Conservation (phyloP, 2,113 vertebrate species). For the Lontra canadensis region DNA sequence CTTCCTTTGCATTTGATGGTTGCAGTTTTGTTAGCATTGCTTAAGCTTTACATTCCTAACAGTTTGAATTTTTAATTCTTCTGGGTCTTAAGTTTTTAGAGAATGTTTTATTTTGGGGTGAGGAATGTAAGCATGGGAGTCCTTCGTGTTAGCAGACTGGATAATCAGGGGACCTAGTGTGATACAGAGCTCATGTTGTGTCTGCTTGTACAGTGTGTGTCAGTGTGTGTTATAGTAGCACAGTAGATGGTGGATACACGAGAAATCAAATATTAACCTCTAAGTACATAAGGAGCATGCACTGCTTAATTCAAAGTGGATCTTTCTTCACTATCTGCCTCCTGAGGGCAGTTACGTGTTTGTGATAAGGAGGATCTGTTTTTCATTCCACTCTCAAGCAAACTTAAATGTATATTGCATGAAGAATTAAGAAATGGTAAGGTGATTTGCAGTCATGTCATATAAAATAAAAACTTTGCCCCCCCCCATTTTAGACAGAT, state of each 20-base stretch:
- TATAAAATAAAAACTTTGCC: conserved; percentile 45
- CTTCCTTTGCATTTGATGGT: conserved; percentile 28
- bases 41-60: conserved; percentile 30
- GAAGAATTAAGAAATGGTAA: conserved; percentile 28
- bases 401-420: conserved; percentile 31
- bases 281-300: conserved; percentile 1
- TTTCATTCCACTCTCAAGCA: conserved; percentile 50
- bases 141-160: not conserved
- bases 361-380: not conserved
- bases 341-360: not conserved
- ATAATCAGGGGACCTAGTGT: not conserved
- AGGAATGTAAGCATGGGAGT: not conserved
- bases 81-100: conserved; percentile 39
- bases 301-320: not conserved
- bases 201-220: not conserved
- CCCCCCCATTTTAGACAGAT: not conserved
- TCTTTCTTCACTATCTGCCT: conserved; percentile 9
- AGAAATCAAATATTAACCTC: conserved; percentile 22
- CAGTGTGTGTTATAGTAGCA: not conserved
- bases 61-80: conserved; percentile 31
- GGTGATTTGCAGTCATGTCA: conserved; percentile 36
- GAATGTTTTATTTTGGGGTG: conserved; percentile 43
- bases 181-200: not conserved
- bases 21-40: conserved; percentile 19
- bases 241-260: not conserved